These are phyloP conservation scores for Rhinolophus sinicus DNA, from an alignment of 2,113 vertebrate species.

Conservation along the genomic window DNA sequence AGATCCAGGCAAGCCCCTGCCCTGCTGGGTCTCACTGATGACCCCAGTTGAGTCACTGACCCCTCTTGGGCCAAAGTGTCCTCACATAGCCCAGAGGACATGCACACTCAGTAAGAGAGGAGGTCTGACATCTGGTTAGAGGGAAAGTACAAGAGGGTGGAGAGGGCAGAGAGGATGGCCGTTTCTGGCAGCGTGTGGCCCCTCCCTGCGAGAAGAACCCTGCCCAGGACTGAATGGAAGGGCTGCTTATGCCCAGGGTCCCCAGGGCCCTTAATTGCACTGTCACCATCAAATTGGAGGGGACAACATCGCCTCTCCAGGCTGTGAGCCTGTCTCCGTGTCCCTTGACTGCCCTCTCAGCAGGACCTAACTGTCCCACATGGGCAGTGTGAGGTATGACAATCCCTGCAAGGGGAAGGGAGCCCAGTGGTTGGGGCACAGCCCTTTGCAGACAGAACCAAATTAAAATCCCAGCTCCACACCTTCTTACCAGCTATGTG, in stretches of 20 bases:
- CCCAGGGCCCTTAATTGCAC: background rate
- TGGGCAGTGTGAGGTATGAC: too few relatives aligned
- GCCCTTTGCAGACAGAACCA: background rate
- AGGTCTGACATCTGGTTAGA: background rate
- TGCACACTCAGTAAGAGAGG: constrained; percentile 34
- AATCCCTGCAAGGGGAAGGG: background rate
- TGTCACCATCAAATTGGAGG: background rate
- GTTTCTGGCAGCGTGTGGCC: background rate
- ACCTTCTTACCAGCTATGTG: background rate
- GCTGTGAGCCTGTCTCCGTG: background rate
- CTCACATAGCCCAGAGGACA: background rate
- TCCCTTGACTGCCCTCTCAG: background rate
- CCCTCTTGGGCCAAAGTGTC: constrained; percentile 6
- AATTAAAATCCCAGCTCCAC: background rate
- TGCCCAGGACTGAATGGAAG: background rate
- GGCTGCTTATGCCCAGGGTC: background rate
- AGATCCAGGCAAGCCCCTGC: background rate
- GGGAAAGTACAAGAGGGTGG: background rate
- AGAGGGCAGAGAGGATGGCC: background rate
- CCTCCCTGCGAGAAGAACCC: background rate
- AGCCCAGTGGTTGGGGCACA: background rate
- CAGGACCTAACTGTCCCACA: background rate
- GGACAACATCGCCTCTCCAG: background rate
- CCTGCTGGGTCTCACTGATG: background rate
- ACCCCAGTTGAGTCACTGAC: constrained; percentile 17